phyloP scores from a whole-genome alignment of 2,797 vertebrate species.

The Poeciliopsis presidionis region DNA sequence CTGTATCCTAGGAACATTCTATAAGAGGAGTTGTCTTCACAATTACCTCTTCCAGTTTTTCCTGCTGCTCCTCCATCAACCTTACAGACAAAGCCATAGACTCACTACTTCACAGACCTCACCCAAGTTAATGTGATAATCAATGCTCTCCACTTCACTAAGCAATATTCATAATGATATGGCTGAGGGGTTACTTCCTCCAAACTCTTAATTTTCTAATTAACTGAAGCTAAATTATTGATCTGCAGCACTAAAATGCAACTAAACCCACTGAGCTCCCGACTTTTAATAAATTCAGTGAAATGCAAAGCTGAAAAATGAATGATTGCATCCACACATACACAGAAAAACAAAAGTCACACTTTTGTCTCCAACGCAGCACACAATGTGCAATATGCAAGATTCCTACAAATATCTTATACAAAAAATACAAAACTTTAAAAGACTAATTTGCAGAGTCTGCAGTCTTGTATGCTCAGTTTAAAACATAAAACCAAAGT shows the following conservation, averaged over 20 bases:
- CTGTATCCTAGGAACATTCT: neutral
- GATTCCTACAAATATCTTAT: neutral
- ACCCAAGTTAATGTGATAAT: neutral
- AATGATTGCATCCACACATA: neutral
- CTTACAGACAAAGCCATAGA: neutral
- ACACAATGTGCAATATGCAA: neutral
- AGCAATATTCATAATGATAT: constrained; percentile 5
- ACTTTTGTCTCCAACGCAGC: neutral
- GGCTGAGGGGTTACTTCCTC: constrained; percentile 9
- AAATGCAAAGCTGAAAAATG: neutral
- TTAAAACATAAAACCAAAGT: neutral
- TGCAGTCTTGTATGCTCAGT: neutral
- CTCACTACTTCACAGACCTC: neutral
- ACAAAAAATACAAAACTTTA: neutral
- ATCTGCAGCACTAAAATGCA: neutral
- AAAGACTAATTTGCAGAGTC: neutral
- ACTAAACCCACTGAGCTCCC: constrained; percentile 1
- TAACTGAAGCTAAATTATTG: constrained; percentile 6
- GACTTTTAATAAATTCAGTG: neutral
- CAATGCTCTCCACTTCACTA: neutral
- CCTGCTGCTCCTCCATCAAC: neutral
- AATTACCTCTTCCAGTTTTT: neutral
- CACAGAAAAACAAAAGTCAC: neutral
- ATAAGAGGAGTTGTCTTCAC: neutral
- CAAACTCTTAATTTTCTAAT: constrained; percentile 1